A percentile compares a stretch with the other conserved stretches of the same genome.
Evolutionary conservation across 2,888 invertebrate genomes (phyloP).

Genomic region (Pelosia muscerda): DNA sequence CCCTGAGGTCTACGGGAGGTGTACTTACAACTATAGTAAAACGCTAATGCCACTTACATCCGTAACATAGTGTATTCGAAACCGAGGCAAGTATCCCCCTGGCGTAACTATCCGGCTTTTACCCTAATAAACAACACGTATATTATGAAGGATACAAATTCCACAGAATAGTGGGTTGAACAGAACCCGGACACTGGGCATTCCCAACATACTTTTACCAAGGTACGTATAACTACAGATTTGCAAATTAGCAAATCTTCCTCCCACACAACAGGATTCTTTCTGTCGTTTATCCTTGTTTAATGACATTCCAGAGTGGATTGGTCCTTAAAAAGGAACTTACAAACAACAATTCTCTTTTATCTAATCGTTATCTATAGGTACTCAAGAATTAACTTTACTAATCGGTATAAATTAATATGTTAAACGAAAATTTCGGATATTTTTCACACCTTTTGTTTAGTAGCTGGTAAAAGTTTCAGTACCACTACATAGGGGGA

Average conservation of each 20-base stretch:
- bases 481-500: no score
- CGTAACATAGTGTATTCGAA: no score
- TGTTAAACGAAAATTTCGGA: not conserved
- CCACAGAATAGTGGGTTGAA: conserved; percentile 14
- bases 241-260: conserved; percentile 38
- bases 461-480: not conserved
- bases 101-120: no score
- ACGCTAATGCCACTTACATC: no score
- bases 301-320: not conserved
- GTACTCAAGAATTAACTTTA: not conserved
- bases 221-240: conserved; percentile 30
- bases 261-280: conserved; percentile 28
- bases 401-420: not conserved
- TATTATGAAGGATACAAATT: no score
- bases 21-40: no score
- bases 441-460: not conserved
- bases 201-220: conserved; percentile 19
- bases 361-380: not conserved
- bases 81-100: no score
- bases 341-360: not conserved
- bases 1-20: no score
- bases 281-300: conserved; percentile 9
- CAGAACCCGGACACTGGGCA: conserved; percentile 24
- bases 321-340: not conserved
- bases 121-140: no score